Percentiles rank a stretch among this genome's conserved stretches.
These are phyloP conservation scores for Acrocephalus arundinaceus DNA, from an alignment of 2,113 vertebrate species.

Conservation along the genomic window DNA sequence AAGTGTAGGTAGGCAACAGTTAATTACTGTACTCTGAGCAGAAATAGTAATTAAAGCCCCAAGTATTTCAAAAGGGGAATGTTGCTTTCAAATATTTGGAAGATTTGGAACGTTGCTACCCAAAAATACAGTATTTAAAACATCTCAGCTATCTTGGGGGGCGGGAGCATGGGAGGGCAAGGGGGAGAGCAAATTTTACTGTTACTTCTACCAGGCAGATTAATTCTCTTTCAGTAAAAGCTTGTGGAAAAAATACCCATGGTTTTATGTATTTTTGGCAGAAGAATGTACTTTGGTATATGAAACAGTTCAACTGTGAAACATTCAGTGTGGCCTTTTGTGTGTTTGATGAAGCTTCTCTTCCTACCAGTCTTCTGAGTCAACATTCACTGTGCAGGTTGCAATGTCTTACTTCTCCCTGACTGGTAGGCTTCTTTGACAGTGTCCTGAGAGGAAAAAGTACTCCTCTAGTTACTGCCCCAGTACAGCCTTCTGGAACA, in stretches of 20 bases:
- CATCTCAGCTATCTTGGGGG: not conserved
- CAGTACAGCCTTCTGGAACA: not conserved
- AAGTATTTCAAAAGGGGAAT: slow-evolving; percentile 19
- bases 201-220: not conserved
- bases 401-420: not conserved
- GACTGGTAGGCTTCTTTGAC: not conserved
- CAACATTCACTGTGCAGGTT: not conserved
- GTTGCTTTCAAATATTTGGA: slow-evolving; percentile 21
- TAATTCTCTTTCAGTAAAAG: not conserved
- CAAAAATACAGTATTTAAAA: slow-evolving; percentile 22
- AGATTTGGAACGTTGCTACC: not conserved
- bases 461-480: not conserved
- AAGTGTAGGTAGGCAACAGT: not conserved
- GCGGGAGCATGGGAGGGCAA: fast-evolving
- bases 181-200: not conserved
- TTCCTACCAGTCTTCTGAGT: not conserved
- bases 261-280: slow-evolving; percentile 6
- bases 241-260: not conserved
- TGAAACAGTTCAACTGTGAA: slow-evolving; percentile 15
- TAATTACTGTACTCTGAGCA: not conserved
- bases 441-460: not conserved
- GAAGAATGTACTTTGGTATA: not conserved
- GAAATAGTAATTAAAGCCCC: not conserved
- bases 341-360: not conserved
- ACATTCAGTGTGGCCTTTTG: not conserved